These are phyloP conservation scores for Osedax frankpressi DNA, from an alignment of 2,888 invertebrate species.

Conservation along the genomic window DNA sequence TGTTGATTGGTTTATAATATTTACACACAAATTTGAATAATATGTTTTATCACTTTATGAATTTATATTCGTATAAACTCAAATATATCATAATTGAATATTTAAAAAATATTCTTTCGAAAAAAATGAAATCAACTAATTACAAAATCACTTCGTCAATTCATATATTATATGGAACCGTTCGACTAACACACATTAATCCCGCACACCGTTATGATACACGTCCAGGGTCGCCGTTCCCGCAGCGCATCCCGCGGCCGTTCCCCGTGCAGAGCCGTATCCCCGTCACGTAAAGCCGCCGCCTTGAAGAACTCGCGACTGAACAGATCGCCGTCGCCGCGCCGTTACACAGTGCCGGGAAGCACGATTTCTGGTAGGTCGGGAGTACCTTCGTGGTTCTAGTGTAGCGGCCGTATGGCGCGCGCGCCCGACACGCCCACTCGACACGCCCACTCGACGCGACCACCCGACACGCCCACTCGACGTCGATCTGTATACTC, in stretches of 20 bases:
- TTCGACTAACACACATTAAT: no score
- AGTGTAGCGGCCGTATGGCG: no score
- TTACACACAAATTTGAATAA: no score
- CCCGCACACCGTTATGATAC: not conserved
- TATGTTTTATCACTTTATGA: no score
- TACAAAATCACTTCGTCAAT: no score
- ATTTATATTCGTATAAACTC: no score
- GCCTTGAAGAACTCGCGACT: slow-evolving; percentile 28
- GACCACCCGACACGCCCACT: not conserved
- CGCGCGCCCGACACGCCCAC: not conserved
- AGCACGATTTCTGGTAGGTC: not conserved
- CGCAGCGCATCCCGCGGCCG: slow-evolving; percentile 25
- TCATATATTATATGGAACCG: no score
- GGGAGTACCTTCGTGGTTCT: no score
- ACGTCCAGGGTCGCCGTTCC: slow-evolving; percentile 13
- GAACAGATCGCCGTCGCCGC: slow-evolving; percentile 39
- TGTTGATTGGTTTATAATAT: no score
- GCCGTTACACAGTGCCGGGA: slow-evolving; percentile 20
- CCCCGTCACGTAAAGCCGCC: slow-evolving; percentile 30
- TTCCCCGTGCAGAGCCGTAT: slow-evolving; percentile 32
- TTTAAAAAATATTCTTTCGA: no score
- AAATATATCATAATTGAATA: no score
- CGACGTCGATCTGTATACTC: not conserved
- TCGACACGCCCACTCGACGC: not conserved
- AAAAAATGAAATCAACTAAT: no score